phyloP scores from a whole-genome alignment of 2,888 invertebrate species.

The Torymus aiolomorphi region DNA sequence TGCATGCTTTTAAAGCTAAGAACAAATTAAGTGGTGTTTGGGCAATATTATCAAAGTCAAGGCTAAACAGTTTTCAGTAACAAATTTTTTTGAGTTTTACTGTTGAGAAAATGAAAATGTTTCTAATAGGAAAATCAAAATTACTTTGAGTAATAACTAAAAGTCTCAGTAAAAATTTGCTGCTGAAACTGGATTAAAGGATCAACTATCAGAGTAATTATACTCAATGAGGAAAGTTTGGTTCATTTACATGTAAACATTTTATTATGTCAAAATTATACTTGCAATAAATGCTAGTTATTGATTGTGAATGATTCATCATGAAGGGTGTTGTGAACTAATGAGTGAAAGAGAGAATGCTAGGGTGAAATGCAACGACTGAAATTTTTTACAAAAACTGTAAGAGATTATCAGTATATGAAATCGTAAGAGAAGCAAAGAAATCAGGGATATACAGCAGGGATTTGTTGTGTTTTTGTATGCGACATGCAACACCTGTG shows the following conservation, averaged over 20 bases:
- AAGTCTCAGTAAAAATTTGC: conserved; percentile 34
- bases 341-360: conserved; percentile 26
- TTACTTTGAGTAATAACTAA: background rate
- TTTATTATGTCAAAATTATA: conserved; percentile 10
- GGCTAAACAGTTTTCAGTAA: conserved; percentile 20
- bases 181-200: conserved; percentile 21
- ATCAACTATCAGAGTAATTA: conserved; percentile 26
- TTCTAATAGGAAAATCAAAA: conserved; percentile 1
- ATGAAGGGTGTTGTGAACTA: conserved; percentile 25
- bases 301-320: conserved; percentile 27
- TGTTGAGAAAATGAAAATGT: conserved; percentile 8
- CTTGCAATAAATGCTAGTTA: conserved; percentile 31
- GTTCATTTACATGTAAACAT: conserved; percentile 20
- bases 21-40: conserved; percentile 52
- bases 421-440: conserved; percentile 61
- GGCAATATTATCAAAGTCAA: conserved; percentile 46
- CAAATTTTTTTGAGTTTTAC: conserved; percentile 38
- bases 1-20: conserved; percentile 56
- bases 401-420: conserved; percentile 56
- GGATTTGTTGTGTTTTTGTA: conserved; percentile 76
- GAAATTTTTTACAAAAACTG: conserved; percentile 54
- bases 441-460: conserved; percentile 72
- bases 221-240: conserved; percentile 28
- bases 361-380: conserved; percentile 40
- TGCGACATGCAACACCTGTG: conserved; percentile 74